Evolutionary conservation across 2,888 invertebrate species (phyloP), one percentile per base, ranked within the genome.

Genomic region (Amblyjoppa proteus): DNA sequence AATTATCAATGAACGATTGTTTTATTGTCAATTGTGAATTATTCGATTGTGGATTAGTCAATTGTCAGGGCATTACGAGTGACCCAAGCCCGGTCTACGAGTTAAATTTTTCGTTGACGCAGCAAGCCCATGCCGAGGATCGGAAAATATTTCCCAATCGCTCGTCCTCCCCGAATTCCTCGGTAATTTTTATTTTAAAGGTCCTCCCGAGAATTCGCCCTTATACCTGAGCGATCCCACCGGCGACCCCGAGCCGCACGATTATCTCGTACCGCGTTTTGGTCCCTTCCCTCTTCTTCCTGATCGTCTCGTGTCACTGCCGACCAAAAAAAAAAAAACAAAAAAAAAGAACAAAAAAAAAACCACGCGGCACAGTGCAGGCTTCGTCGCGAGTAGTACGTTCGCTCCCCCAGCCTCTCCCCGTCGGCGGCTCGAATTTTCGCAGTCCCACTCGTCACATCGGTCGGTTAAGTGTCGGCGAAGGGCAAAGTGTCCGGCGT

Each of bases 171-270:
- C 16, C 11, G 58, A 34, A 34, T 31, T 61, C 49, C 45, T 64
- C 45, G 58, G 61, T 31, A 49, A 75, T 75, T 64, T 64, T 75
- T 85, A 74, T 28, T 88, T 84, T 86, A 88, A 88, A 86, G 89
- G 84, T 86, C 83, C 85, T 87, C 84, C 83, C 83, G 79, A 90
- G 90, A 90, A 90, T 90, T 89, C 84, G 89, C 89, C 89, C 90
- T 89, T 90, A 90, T 90, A 91, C 91, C 90, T 91, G 90, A 28
- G 77, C 75, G 11, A 31, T 78, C 51, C 71, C 71, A 51, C 34
- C 34, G 58, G 69, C 68, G 41, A 49, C 20, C 38, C 45, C 69
- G 49, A 87, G 86, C 87, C 87, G 87, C 87, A 88, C 88, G 87
- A 90, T 88, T 91, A 91, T 90, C 91, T 91, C 90, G 88, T 91